A percentile compares a stretch with the other conserved stretches of the same genome.
Conservation (phyloP, 1,140 invertebrate species). For the Bathynomus jamesi region DNA sequence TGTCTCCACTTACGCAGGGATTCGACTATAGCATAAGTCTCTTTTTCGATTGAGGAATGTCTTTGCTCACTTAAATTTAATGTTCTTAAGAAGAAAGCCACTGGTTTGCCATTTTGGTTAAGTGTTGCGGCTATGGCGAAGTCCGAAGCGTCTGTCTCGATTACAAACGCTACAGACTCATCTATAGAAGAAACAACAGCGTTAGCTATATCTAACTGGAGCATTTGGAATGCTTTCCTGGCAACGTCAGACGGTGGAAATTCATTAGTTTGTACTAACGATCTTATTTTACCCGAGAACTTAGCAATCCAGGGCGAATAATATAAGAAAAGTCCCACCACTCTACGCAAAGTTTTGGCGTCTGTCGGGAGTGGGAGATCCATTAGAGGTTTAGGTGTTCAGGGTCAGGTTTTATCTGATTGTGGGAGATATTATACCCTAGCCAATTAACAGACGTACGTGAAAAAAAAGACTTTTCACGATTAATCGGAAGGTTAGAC, state of each 20-base stretch:
- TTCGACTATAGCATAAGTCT: too few species aligned
- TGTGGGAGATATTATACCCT: not conserved
- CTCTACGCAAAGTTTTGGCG: not conserved
- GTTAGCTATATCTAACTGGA: slow-evolving; percentile 16
- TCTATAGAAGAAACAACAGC: slow-evolving; percentile 16
- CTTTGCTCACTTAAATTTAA: slow-evolving; percentile 3
- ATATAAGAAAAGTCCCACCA: too few species aligned
- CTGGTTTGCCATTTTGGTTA: too few species aligned
- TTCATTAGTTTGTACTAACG: too few species aligned
- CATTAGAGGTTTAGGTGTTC: slow-evolving; percentile 10
- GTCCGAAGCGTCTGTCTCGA: too few species aligned
- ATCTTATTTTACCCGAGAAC: too few species aligned
- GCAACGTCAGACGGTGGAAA: not conserved
- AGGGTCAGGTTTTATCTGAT: slow-evolving; percentile 15
- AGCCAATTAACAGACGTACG: slow-evolving; percentile 4
- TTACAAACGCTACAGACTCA: slow-evolving; percentile 2
- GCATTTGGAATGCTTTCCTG: not conserved
- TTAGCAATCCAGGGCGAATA: too few species aligned
- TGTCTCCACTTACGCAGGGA: too few species aligned
- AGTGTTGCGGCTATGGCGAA: too few species aligned
- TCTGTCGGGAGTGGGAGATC: slow-evolving; percentile 15
- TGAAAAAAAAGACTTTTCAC: slow-evolving; percentile 12
- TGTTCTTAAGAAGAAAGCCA: slow-evolving; percentile 14
- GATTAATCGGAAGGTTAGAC: slow-evolving; percentile 14
- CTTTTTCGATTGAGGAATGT: slow-evolving; percentile 19